phyloP scores from a whole-genome alignment of 92 coral and sea anemone species.

The Porites rus region DNA sequence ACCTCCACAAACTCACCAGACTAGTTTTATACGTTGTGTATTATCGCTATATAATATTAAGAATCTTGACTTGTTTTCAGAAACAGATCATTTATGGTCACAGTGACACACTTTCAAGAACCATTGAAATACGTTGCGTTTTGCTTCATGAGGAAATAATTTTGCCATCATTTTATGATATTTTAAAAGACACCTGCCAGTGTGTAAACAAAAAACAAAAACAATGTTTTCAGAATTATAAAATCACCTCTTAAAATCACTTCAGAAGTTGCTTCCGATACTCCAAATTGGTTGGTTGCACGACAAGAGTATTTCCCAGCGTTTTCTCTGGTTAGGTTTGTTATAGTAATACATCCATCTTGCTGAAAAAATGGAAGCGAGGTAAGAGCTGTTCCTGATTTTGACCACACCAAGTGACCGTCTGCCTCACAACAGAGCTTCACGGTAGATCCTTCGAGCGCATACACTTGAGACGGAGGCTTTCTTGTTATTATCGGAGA shows the following conservation, averaged over 20 bases:
- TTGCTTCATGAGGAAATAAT: no score
- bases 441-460: background rate
- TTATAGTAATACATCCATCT: conserved; percentile 7
- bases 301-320: conserved; percentile 4
- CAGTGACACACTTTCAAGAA: no score
- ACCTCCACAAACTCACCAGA: no score
- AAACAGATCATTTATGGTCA: no score
- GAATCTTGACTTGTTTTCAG: no score
- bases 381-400: background rate
- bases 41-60: no score
- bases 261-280: background rate
- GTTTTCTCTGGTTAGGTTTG: background rate
- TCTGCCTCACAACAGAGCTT: conserved; percentile 13
- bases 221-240: no score
- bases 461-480: background rate
- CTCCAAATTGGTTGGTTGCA: background rate
- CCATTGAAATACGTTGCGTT: no score
- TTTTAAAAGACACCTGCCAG: no score
- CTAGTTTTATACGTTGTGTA: no score
- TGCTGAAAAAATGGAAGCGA: background rate
- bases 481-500: conserved; percentile 1
- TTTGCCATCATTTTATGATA: no score
- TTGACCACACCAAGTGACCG: conserved; percentile 25
- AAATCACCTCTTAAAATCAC: background rate
- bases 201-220: no score